Evolutionary conservation across 2,888 invertebrate genomes (phyloP).

Genomic region (Eupithecia centaureata): DNA sequence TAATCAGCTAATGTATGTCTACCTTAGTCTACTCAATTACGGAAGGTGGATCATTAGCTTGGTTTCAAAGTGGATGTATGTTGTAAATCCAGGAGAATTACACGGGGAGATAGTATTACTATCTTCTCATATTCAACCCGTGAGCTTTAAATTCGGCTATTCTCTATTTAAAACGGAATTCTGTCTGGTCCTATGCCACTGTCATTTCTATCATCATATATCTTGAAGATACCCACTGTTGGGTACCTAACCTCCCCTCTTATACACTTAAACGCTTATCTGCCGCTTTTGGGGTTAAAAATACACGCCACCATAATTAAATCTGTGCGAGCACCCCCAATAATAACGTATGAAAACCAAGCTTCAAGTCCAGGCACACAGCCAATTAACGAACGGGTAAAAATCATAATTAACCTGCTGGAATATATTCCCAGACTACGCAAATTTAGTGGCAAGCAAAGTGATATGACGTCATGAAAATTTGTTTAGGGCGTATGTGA

Average conservation of each 20-base stretch:
- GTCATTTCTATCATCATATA: too few relatives aligned
- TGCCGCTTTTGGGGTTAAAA: too few relatives aligned
- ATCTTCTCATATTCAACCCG: background rate
- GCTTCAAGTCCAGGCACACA: background rate
- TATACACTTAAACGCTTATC: too few relatives aligned
- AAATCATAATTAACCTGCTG: background rate
- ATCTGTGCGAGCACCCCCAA: too few relatives aligned
- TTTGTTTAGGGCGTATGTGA: background rate
- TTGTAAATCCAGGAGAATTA: background rate
- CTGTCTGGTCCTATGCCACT: too few relatives aligned
- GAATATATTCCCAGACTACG: background rate
- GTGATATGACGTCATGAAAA: background rate
- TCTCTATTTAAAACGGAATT: background rate
- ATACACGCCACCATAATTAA: too few relatives aligned
- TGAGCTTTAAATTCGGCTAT: background rate
- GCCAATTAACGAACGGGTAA: background rate
- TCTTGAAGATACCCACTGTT: too few relatives aligned
- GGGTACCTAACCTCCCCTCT: too few relatives aligned
- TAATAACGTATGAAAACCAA: background rate
- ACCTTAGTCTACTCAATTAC: background rate
- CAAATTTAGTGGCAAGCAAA: background rate
- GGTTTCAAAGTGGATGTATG: background rate
- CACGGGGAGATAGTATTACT: background rate
- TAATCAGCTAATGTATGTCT: conserved; percentile 28
- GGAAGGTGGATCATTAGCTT: background rate